Evolutionary conservation across 2,888 invertebrate genomes (phyloP), one percentile per base, ranked within the genome.

Genomic region (Geophilus truncorum): DNA sequence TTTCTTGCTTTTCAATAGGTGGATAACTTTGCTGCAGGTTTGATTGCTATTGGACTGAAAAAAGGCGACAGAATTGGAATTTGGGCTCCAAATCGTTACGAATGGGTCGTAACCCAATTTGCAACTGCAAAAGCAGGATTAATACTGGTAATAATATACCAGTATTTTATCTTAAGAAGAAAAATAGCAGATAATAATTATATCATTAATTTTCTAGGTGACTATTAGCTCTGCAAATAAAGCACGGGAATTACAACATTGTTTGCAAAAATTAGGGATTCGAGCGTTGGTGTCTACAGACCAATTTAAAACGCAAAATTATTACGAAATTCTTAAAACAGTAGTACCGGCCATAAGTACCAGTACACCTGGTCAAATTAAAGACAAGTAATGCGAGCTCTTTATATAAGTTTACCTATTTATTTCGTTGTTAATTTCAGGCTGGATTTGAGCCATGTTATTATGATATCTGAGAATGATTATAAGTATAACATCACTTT

Each of bases 191-290:
- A n/a, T n/a, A n/a, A n/a, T n/a, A n/a, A n/a, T n/a, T n/a, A n/a
- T n/a, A n/a, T n/a, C n/a, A n/a, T n/a, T n/a, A n/a, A n/a, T n/a
- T n/a, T n/a, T n/a, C n/a, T 86, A 92, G 89, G 94, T 93, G 10
- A 92, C 91, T 81, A 89, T 95, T 34, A 96, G 96, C 86, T 92
- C 95, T 0, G 90, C 90, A 0, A 94, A 92, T 85, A 90, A 91
- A 85, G 88, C 89, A 0, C 86, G 88, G 10, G 96, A 96, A 86
- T 84, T 95, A 0, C 89, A 91, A 78, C 93, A 92, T 85, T 92
- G 92, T 80, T 85, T 96, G 15, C 90, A 91, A 36, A 93, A 93
- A 87, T 93, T 92, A 0, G 90, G 89, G 1, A 89, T 92, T 0
- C 92, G 91, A 84, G 92, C 91, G 0, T 85, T 95, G 3, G 86